These are phyloP conservation scores for Dioctria linearis DNA, from an alignment of 2,888 invertebrate genomes.

Conservation along the genomic window DNA sequence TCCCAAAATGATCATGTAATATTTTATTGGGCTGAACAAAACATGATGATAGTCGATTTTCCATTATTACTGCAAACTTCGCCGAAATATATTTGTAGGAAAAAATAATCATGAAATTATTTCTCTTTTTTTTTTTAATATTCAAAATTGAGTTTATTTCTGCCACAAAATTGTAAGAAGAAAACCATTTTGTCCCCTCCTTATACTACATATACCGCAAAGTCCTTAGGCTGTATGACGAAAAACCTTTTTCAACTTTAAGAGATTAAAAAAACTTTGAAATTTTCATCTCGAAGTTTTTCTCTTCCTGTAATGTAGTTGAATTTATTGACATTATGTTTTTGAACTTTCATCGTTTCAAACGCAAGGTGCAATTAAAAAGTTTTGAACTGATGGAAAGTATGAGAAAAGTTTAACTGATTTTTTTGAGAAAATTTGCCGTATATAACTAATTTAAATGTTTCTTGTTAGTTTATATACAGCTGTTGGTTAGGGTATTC, in stretches of 20 bases:
- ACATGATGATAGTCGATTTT: too few relatives aligned
- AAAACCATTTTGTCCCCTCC: slow-evolving; percentile 14
- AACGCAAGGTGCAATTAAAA: slow-evolving; percentile 38
- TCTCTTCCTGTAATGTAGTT: slow-evolving; percentile 35
- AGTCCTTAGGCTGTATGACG: slow-evolving; percentile 18
- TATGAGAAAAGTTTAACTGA: slow-evolving; percentile 39
- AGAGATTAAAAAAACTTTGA: slow-evolving; percentile 48
- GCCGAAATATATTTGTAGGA: too few relatives aligned
- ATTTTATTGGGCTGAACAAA: too few relatives aligned
- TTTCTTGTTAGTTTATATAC: background rate
- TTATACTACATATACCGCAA: background rate
- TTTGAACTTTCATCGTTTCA: slow-evolving; percentile 6
- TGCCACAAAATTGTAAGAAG: slow-evolving; percentile 10
- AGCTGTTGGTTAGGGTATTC: background rate
- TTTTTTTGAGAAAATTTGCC: slow-evolving; percentile 21
- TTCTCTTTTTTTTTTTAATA: background rate
- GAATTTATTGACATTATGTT: slow-evolving; percentile 47
- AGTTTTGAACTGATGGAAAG: slow-evolving; percentile 35
- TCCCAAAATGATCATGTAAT: too few relatives aligned
- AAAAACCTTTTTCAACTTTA: slow-evolving; percentile 20
- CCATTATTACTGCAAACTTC: too few relatives aligned
- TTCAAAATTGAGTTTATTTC: background rate
- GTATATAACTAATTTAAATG: slow-evolving; percentile 1
- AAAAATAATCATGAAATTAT: too few relatives aligned
- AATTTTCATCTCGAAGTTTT: slow-evolving; percentile 29